Percentiles rank a stretch among this genome's conserved stretches.
Conservation (phyloP, 2,113 vertebrate genomes). For the Scomber scombrus region DNA sequence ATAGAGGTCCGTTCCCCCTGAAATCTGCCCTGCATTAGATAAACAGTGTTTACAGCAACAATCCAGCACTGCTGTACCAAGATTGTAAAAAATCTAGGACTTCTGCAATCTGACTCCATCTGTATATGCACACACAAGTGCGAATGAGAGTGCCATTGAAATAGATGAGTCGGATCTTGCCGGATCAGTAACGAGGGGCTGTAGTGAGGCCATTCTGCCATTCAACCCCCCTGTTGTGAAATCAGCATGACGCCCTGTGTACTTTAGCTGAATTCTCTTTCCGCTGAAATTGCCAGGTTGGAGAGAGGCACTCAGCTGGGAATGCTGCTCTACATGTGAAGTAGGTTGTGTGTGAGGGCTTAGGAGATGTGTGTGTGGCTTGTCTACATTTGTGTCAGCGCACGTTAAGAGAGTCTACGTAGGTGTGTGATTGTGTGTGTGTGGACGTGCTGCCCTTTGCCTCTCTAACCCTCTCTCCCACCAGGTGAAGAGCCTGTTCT, state of each 20-base stretch:
- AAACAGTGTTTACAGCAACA: constrained; percentile 2
- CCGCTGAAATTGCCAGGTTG: constrained; percentile 76
- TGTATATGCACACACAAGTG: constrained; percentile 45
- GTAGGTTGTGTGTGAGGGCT: constrained; percentile 65
- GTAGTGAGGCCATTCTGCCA: constrained; percentile 70
- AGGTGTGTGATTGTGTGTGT: constrained; percentile 56
- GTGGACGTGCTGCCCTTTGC: constrained; percentile 52
- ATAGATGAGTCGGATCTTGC: constrained; percentile 67
- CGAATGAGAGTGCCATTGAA: constrained; percentile 65
- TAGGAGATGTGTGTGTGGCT: constrained; percentile 35
- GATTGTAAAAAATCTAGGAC: neutral
- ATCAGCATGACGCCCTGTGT: constrained; percentile 74
- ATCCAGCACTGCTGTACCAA: neutral
- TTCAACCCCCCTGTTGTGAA: constrained; percentile 67
- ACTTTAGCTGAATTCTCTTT: constrained; percentile 78
- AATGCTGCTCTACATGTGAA: constrained; percentile 80
- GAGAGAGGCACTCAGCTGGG: constrained; percentile 77
- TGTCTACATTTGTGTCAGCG: constrained; percentile 57
- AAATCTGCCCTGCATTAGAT: constrained; percentile 7
- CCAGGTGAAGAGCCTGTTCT: constrained; percentile 77
- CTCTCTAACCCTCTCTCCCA: constrained; percentile 66
- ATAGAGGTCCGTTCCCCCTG: neutral
- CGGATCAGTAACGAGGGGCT: constrained; percentile 71
- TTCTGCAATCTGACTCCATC: constrained; percentile 23
- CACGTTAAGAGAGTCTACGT: constrained; percentile 14